phyloP scores from a whole-genome alignment of 2,888 invertebrate genomes.

The Sarcophaga rosellei region DNA sequence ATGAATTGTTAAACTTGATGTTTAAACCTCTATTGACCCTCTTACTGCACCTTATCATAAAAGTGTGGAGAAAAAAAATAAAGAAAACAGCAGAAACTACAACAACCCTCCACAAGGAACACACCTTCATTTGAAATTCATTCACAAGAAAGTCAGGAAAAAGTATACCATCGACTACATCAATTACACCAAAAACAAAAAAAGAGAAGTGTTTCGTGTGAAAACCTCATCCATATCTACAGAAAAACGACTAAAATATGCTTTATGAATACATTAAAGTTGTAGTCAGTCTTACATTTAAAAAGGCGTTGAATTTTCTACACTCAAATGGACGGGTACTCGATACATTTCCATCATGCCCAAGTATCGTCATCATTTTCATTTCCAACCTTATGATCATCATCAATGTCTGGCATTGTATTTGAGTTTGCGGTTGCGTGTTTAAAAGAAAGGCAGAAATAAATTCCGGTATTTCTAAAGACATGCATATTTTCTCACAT shows the following conservation, averaged over 20 bases:
- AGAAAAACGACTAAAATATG: slow-evolving; percentile 20
- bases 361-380: slow-evolving; percentile 26
- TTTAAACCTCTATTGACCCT: slow-evolving; percentile 26
- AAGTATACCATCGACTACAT: slow-evolving; percentile 10
- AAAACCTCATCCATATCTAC: slow-evolving; percentile 59
- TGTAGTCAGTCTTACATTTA: slow-evolving; percentile 6
- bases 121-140: slow-evolving; percentile 64
- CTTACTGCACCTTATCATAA: slow-evolving; percentile 26
- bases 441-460: slow-evolving; percentile 34
- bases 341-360: slow-evolving; percentile 48
- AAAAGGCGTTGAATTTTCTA: neutral
- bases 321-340: slow-evolving; percentile 34
- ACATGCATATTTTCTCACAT: slow-evolving; percentile 64
- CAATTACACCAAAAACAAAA: neutral
- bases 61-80: neutral
- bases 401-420: slow-evolving; percentile 28
- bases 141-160: slow-evolving; percentile 53
- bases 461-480: slow-evolving; percentile 31
- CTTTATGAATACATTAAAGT: slow-evolving; percentile 63
- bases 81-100: neutral
- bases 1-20: slow-evolving; percentile 50
- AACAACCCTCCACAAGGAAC: slow-evolving; percentile 46
- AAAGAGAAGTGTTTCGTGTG: slow-evolving; percentile 37
- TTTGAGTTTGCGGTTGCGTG: slow-evolving; percentile 56
- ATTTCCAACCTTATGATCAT: slow-evolving; percentile 18